Conservation (phyloP, 2,888 invertebrate genomes). For the Drosophila macrothrix region DNA sequence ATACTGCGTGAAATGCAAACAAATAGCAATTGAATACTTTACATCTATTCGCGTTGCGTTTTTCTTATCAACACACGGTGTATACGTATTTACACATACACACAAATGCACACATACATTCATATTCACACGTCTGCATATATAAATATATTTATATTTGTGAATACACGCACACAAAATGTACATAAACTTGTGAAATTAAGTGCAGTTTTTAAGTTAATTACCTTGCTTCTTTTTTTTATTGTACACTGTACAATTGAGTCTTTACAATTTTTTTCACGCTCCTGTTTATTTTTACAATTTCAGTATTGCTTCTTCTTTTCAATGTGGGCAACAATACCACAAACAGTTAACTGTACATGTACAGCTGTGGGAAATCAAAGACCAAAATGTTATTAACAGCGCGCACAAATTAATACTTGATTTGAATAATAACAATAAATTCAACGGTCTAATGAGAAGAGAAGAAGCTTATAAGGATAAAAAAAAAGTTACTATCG, state of each 20-base stretch:
- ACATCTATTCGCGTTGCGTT: conserved; percentile 34
- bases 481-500: neutral
- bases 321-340: neutral
- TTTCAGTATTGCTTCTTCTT: conserved; percentile 32
- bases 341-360: neutral
- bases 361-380: conserved; percentile 1
- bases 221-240: conserved; percentile 26
- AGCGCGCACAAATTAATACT: neutral
- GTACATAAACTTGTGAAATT: neutral
- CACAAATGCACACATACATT: conserved; percentile 11
- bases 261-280: conserved; percentile 40
- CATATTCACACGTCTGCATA: conserved; percentile 13
- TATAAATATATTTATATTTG: conserved; percentile 15
- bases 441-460: neutral
- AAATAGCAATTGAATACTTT: conserved; percentile 10
- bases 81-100: conserved; percentile 10
- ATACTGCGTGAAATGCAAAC: conserved; percentile 52
- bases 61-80: conserved; percentile 56
- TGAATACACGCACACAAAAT: conserved; percentile 11
- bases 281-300: conserved; percentile 45
- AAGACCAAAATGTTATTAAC: conserved; percentile 3
- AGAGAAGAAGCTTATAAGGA: neutral
- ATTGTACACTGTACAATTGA: conserved; percentile 15
- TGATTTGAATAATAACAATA: neutral
- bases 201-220: neutral